A percentile compares a stretch with the other conserved stretches of the same genome.
These are phyloP conservation scores for Trinorchestia longiramus DNA, from an alignment of 1,140 invertebrate species.

Conservation along the genomic window DNA sequence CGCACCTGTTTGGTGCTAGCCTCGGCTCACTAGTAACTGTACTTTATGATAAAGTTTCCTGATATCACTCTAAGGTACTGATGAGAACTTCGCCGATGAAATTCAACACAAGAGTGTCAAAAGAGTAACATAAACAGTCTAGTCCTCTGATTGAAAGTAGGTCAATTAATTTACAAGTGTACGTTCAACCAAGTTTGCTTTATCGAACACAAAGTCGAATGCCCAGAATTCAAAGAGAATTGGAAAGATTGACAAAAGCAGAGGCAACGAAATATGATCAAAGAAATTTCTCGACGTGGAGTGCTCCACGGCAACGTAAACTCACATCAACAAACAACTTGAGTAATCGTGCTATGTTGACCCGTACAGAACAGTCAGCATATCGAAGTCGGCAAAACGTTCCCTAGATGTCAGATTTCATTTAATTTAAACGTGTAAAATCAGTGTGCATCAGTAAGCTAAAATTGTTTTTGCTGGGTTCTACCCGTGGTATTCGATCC, in stretches of 20 bases:
- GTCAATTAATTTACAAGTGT: background rate
- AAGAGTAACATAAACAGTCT: background rate
- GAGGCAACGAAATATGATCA: background rate
- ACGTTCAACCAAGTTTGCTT: background rate
- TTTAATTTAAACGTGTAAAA: background rate
- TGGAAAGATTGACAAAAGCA: background rate
- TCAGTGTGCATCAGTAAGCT: background rate
- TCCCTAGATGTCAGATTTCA: background rate
- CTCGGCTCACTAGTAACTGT: background rate
- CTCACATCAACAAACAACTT: background rate
- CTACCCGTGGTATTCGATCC: background rate
- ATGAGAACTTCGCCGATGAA: background rate
- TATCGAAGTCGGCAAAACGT: background rate
- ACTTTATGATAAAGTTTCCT: background rate
- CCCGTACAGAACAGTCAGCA: too few species aligned
- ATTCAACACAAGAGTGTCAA: background rate
- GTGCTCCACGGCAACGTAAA: background rate
- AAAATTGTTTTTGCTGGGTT: background rate
- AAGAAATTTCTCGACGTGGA: background rate
- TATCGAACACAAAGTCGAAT: background rate
- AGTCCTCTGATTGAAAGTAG: background rate
- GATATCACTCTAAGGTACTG: background rate
- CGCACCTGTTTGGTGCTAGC: background rate
- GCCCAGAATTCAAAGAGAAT: background rate
- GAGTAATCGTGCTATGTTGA: too few species aligned